Base-by-base conservation (phyloP, 2,888 invertebrate genomes). In the Heteromyza rotundicornis region DNA sequence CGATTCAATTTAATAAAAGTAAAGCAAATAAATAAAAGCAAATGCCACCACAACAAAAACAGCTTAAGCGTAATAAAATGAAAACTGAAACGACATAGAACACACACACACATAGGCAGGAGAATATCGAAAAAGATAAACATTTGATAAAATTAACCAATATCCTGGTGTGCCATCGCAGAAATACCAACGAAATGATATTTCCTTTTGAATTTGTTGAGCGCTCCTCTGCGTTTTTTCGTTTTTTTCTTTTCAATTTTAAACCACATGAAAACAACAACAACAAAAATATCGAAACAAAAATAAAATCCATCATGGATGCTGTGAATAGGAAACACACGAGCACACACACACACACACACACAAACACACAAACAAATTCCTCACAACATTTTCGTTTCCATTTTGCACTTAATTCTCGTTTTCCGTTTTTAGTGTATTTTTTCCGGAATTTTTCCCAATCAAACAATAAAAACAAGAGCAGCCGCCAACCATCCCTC, bases 121-220 rank as follows among this genome's bases (percentile, higher is more conserved):
- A 40, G n/a, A 14, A n/a, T 40, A 40, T 40, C n/a, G 40, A 40
- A 36, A 58, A 53, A 57, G 63, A 66, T 64, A 64, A 64, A 64
- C 59, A 65, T 64, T 66, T 64, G 60, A 67, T 68, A 59, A 64
- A 67, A 68, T 70, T 67, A 68, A 67, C 62, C 66, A 67, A 69
- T 71, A 70, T 71, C 68, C 71, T 65, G 65, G 50, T 49, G 57
- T 57, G 62, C 32, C 59, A 64, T 53, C 53, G 53, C 63, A 57
- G 58, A 58, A 63, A 23, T 64, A 52, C 56, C 54, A 65, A 59
- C 53, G 64, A 40, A 3, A n/a, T n/a, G 40, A 65, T 66, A 70
- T 67, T 69, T 70, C 69, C 70, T 65, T 62, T 57, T 53, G 32
- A 57, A 23, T 40, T 57, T 36, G 27, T 2, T 54, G 19, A 16